Conservation (phyloP, 2,888 invertebrate species). For the Drosophila algonquin region DNA sequence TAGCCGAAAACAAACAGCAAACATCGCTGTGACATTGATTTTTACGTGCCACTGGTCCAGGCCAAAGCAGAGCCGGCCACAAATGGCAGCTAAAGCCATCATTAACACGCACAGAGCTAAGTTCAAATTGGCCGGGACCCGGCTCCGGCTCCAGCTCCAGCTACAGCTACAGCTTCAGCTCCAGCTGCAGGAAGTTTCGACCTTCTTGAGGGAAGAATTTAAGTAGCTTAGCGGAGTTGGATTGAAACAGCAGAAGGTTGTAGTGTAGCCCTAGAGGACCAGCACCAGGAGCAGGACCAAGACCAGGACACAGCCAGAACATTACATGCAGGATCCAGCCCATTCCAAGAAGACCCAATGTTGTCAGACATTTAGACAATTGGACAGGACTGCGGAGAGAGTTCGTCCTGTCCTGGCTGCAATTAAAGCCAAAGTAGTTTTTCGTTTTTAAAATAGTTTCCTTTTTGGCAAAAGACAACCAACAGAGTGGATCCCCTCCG, state of each 20-base stretch:
- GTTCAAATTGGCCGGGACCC: neutral
- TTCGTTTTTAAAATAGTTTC: slow-evolving; percentile 77
- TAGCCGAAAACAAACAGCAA: slow-evolving; percentile 75
- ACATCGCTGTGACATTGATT: slow-evolving; percentile 77
- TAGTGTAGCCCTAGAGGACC: slow-evolving; percentile 46
- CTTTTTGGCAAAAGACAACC: slow-evolving; percentile 68
- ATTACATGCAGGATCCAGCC: slow-evolving; percentile 64
- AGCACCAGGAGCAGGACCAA: slow-evolving; percentile 25
- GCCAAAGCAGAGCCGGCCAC: slow-evolving; percentile 57
- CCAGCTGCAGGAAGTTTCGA: neutral
- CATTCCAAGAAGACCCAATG: slow-evolving; percentile 54
- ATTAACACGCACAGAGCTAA: slow-evolving; percentile 69
- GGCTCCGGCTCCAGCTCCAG: too few relatives aligned
- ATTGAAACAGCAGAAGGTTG: slow-evolving; percentile 70
- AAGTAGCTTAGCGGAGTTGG: slow-evolving; percentile 66
- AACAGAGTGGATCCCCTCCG: slow-evolving; percentile 16
- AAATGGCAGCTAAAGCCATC: slow-evolving; percentile 75
- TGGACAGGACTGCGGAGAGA: slow-evolving; percentile 45
- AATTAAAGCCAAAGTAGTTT: slow-evolving; percentile 78
- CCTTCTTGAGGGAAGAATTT: slow-evolving; percentile 48
- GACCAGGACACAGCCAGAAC: slow-evolving; percentile 48
- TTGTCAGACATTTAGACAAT: slow-evolving; percentile 60
- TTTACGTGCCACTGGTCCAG: slow-evolving; percentile 57
- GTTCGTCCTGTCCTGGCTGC: slow-evolving; percentile 57
- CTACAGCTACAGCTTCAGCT: too few relatives aligned